These are phyloP conservation scores for Campoplex capitator DNA, from an alignment of 2,888 invertebrate species.

Conservation along the genomic window DNA sequence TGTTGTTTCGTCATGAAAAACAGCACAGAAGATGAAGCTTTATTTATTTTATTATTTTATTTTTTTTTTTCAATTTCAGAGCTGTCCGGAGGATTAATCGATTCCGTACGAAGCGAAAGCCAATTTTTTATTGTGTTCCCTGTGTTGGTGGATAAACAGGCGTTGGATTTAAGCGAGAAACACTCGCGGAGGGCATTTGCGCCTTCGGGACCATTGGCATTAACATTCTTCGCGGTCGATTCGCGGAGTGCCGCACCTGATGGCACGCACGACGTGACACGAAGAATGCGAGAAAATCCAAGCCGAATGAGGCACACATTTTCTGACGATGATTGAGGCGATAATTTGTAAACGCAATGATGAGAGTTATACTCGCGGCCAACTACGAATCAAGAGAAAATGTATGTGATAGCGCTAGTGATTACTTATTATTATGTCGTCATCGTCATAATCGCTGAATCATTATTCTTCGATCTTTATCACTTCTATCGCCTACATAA, in stretches of 20 bases:
- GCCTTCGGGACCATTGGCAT: conserved; percentile 52
- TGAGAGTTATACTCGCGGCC: conserved; percentile 1
- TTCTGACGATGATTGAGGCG: conserved; percentile 29
- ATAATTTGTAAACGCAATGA: conserved; percentile 51
- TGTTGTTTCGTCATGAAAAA: too few relatives aligned
- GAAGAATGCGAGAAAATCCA: conserved; percentile 38
- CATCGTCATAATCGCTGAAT: conserved; percentile 50
- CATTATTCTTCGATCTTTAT: conserved; percentile 49
- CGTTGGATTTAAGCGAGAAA: conserved; percentile 1
- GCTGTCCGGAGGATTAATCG: conserved; percentile 18
- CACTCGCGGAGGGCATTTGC: conserved; percentile 29
- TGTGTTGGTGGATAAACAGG: conserved; percentile 2
- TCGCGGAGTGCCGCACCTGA: conserved; percentile 65
- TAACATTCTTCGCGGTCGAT: conserved; percentile 65
- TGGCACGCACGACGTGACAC: conserved; percentile 67
- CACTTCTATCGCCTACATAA: conserved; percentile 11
- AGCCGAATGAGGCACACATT: conserved; percentile 38
- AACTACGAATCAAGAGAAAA: conserved; percentile 43
- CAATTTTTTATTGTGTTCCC: conserved; percentile 6
- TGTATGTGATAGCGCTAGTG: conserved; percentile 29
- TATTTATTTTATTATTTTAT: too few relatives aligned
- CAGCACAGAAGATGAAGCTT: not conserved
- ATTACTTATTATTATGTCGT: conserved; percentile 48
- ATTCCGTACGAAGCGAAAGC: conserved; percentile 17
- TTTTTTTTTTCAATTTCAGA: not conserved